Conservation (phyloP, 1,140 invertebrate genomes). For the Leptinotarsa defecta region DNA sequence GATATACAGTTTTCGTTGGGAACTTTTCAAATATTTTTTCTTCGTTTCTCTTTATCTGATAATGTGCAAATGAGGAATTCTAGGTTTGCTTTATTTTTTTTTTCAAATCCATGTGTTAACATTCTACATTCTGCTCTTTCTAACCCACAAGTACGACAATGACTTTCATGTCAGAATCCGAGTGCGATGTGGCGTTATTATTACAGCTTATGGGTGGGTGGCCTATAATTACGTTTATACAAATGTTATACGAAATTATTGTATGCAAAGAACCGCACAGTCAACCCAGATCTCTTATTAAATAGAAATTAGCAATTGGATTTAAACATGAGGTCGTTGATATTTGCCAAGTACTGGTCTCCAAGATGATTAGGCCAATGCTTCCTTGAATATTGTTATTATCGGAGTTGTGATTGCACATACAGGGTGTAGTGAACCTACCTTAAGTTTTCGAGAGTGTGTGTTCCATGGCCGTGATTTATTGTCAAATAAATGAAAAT, state of each 20-base stretch:
- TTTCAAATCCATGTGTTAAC: too few relatives aligned
- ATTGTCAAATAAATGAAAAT: too few relatives aligned
- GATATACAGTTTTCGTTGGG: too few relatives aligned
- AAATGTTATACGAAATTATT: slow-evolving; percentile 15
- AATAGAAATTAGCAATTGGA: slow-evolving; percentile 15
- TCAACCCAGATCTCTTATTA: slow-evolving; percentile 7
- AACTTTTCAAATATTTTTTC: too few relatives aligned
- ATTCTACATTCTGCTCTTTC: too few relatives aligned
- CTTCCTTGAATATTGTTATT: neutral
- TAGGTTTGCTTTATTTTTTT: too few relatives aligned
- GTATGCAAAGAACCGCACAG: slow-evolving; percentile 15
- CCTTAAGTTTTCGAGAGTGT: too few relatives aligned
- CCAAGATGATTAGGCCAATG: neutral
- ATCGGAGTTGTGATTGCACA: neutral
- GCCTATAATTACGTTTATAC: slow-evolving; percentile 18
- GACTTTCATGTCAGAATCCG: neutral
- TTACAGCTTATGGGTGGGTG: slow-evolving; percentile 21
- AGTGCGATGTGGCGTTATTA: slow-evolving; percentile 11
- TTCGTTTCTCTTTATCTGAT: too few relatives aligned
- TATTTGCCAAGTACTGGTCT: neutral
- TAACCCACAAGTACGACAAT: neutral
- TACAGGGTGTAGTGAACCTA: too few relatives aligned
- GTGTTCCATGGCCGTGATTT: too few relatives aligned
- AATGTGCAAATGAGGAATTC: too few relatives aligned
- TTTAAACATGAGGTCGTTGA: neutral